Evolutionary conservation across 2,888 invertebrate genomes (phyloP).

Genomic region (Andrena chrysosceles): DNA sequence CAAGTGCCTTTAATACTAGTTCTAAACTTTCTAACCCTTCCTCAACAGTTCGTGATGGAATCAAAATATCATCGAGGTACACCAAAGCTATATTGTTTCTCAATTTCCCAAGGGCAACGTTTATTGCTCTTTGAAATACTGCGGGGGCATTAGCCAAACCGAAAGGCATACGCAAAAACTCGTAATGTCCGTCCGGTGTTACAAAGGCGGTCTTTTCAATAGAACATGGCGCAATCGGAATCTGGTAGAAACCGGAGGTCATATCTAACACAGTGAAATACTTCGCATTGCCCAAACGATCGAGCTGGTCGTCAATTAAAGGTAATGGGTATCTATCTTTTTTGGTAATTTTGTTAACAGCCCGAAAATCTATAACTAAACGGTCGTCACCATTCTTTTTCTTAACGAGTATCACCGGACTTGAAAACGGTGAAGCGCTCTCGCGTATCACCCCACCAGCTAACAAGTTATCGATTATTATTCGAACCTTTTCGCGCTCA

Average conservation of each 20-base stretch:
- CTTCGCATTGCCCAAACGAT: background rate
- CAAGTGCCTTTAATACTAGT: background rate
- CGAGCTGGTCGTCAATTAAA: conserved; percentile 13
- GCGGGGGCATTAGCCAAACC: conserved; percentile 17
- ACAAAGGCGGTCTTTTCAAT: conserved; percentile 22
- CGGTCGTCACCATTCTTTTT: conserved; percentile 32
- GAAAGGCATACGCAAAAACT: conserved; percentile 24
- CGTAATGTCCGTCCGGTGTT: background rate
- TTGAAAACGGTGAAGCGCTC: conserved; percentile 22
- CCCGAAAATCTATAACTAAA: conserved; percentile 15
- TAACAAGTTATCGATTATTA: conserved; percentile 2
- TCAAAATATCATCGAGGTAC: conserved; percentile 9
- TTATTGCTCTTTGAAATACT: conserved; percentile 15
- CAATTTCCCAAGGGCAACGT: background rate
- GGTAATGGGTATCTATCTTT: conserved; percentile 9
- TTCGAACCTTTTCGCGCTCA: conserved; percentile 27
- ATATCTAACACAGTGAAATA: conserved; percentile 15
- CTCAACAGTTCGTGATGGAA: background rate
- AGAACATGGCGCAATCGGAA: background rate
- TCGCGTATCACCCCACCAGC: conserved; percentile 18
- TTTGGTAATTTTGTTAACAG: conserved; percentile 12
- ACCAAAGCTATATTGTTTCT: background rate
- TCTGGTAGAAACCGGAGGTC: conserved; percentile 13
- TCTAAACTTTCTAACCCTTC: conserved; percentile 1
- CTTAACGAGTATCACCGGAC: conserved; percentile 26